Base-by-base conservation (phyloP, 30 jellyfish, hydroid and myxozoan genomes). In the Aurelia sp. region DNA sequence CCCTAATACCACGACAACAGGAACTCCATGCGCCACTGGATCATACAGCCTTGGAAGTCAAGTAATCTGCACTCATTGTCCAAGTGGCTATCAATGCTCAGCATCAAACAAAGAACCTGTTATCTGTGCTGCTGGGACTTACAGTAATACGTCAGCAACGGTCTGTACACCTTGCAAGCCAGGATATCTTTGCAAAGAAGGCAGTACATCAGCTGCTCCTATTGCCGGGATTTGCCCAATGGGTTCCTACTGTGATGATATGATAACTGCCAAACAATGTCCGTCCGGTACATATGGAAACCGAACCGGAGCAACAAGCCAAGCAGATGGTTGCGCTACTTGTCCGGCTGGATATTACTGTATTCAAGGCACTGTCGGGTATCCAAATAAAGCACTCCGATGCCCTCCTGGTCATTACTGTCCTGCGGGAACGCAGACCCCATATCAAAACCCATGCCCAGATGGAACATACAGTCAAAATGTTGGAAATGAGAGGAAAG, bases 401-500 rank as follows among this genome's bases (percentile, higher is more conserved):
- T 95, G 99, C 71, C 99, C 99, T 6, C 92, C 96, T 6, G 99
- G 99, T 77, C 97, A 95, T 60, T 95, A 78, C 30, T 95, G 99
- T 67, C 74, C 61, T 16, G 93, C 87, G 0, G 91, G 97, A 10
- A 95, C 99, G 35, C 23, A 64, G 55, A 95, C 97, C 11, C 89
- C 87, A 23, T 89, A 55, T 60, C 96, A 90, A 67, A 37, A 62
- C 71, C 97, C 98, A 16, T 95, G 99, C 67, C 94, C 93, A 13
- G 93, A 68, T 71, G 99, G 99, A 37, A 74, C 87, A 20, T 95
- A 19, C 76, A 95, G 94, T 58, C 37, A 73, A 16, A 68, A 79
- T 23, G 78, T 86, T 19, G 97, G 97, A 0, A 73, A 79, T 60
- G 98, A 89, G 76, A 76, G 99, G 52, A 59, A 59, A 55, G 98